These are phyloP conservation scores for Epinephelus moara DNA, from an alignment of 2,113 vertebrate genomes.

Conservation along the genomic window DNA sequence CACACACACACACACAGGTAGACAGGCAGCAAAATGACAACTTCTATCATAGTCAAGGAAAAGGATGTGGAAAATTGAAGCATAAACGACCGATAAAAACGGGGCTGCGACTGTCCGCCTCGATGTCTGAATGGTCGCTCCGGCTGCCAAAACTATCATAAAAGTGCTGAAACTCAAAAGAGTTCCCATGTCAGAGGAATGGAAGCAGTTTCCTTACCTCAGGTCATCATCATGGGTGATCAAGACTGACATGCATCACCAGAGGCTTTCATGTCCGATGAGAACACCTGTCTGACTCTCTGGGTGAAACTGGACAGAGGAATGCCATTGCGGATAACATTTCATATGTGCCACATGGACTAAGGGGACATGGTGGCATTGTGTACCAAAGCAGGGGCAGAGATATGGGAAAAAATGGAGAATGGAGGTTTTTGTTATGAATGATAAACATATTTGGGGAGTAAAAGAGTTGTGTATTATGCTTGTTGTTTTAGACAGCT, in stretches of 20 bases:
- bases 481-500: constrained; percentile 1
- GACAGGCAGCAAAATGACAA: constrained; percentile 13
- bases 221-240: constrained; percentile 77
- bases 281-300: constrained; percentile 83
- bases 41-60: background rate
- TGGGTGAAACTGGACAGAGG: constrained; percentile 70
- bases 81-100: constrained; percentile 19
- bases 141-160: constrained; percentile 65
- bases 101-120: background rate
- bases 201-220: constrained; percentile 70
- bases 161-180: constrained; percentile 79
- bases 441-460: background rate
- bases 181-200: constrained; percentile 64
- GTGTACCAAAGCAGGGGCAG: background rate
- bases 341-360: constrained; percentile 51
- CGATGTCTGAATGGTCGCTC: constrained; percentile 28
- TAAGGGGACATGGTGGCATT: constrained; percentile 34
- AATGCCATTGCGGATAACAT: constrained; percentile 76
- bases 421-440: background rate
- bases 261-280: constrained; percentile 82
- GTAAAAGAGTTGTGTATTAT: constrained; percentile 11
- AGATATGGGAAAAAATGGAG: background rate
- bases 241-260: constrained; percentile 83
- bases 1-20: background rate
- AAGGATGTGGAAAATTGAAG: constrained; percentile 8